Percentiles rank a stretch among this genome's conserved stretches.
Evolutionary conservation across 2,797 vertebrate genomes (phyloP).

Genomic region (Danio choprae): DNA sequence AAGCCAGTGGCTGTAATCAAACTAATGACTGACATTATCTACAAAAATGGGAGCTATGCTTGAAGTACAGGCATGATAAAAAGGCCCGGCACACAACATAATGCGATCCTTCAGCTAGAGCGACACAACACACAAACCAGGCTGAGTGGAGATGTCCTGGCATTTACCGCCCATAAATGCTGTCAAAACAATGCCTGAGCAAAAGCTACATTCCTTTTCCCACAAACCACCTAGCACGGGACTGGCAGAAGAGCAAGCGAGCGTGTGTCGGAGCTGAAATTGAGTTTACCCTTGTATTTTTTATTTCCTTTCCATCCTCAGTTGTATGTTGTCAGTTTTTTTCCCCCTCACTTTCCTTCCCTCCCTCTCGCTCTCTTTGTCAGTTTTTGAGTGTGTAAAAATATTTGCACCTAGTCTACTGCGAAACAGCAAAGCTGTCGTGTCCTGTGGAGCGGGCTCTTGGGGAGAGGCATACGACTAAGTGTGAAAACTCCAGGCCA

Average conservation of each 20-base stretch:
- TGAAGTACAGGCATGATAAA: constrained; percentile 44
- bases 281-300: constrained; percentile 55
- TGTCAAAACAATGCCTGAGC: constrained; percentile 65
- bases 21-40: constrained; percentile 58
- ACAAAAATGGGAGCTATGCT: constrained; percentile 45
- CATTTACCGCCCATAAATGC: constrained; percentile 61
- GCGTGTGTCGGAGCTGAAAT: constrained; percentile 42
- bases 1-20: constrained; percentile 54
- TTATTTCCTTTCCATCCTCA: constrained; percentile 15
- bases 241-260: constrained; percentile 20
- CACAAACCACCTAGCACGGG: constrained; percentile 35
- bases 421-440: constrained; percentile 47
- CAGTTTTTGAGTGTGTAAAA: constrained; percentile 49
- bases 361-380: constrained; percentile 22
- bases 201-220: constrained; percentile 54
- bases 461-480: constrained; percentile 30
- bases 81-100: constrained; percentile 59
- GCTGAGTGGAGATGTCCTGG: constrained; percentile 62
- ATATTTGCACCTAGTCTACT: constrained; percentile 57
- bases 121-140: constrained; percentile 53
- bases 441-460: constrained; percentile 39
- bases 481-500: constrained; percentile 61
- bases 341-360: constrained; percentile 26
- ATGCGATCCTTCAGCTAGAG: constrained; percentile 60
- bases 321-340: constrained; percentile 34